Conservation (phyloP, 1,140 invertebrate genomes). For the Agrilus planipennis region DNA sequence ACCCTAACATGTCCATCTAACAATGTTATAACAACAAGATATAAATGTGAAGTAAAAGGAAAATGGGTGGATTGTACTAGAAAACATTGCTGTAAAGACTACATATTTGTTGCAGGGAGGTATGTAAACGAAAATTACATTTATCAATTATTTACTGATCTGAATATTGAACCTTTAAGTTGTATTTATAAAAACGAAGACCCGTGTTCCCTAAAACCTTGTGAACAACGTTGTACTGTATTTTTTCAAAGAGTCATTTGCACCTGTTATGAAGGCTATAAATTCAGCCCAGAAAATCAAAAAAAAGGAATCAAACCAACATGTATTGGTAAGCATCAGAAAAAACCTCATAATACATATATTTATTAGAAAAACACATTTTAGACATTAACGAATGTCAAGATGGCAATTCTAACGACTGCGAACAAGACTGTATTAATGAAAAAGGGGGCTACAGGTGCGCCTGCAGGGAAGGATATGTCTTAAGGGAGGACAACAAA, state of each 20-base stretch:
- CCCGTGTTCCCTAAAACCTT: slow-evolving; percentile 48
- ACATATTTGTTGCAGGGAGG: slow-evolving; percentile 39
- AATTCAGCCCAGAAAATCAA: slow-evolving; percentile 43
- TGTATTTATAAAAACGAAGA: slow-evolving; percentile 46
- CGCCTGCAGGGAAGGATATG: slow-evolving; percentile 39
- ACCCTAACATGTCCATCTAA: slow-evolving; percentile 38
- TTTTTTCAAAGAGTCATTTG: slow-evolving; percentile 49
- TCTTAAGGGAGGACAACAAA: slow-evolving; percentile 43
- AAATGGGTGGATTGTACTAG: slow-evolving; percentile 41
- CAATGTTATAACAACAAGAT: slow-evolving; percentile 41
- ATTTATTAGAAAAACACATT: slow-evolving; percentile 7
- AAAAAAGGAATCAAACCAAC: slow-evolving; percentile 31
- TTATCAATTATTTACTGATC: no score
- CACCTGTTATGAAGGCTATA: slow-evolving; percentile 49
- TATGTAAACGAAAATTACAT: no score
- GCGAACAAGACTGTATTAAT: slow-evolving; percentile 49
- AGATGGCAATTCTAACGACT: slow-evolving; percentile 44
- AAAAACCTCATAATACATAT: neutral
- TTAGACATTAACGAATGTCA: slow-evolving; percentile 60
- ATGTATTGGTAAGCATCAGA: slow-evolving; percentile 2
- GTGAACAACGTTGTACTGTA: slow-evolving; percentile 51
- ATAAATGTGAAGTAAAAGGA: slow-evolving; percentile 33
- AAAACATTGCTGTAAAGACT: slow-evolving; percentile 41
- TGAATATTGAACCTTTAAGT: no score
- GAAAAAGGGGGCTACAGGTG: slow-evolving; percentile 44